phyloP scores from a whole-genome alignment of 2,797 vertebrate species.

The Xenentodon cancila region DNA sequence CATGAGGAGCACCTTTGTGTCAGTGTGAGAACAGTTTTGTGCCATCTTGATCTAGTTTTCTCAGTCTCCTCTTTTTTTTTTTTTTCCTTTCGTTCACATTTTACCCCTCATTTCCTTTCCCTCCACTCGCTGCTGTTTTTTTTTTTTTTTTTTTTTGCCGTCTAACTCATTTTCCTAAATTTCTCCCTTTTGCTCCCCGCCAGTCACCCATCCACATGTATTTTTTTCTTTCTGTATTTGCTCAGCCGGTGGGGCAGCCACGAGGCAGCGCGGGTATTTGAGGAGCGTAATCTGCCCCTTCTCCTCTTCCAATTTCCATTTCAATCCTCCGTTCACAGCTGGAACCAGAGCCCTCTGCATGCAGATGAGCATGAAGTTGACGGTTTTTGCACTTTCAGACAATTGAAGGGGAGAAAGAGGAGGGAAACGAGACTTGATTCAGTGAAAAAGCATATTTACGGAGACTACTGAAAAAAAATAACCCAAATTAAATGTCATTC shows the following conservation, averaged over 20 bases:
- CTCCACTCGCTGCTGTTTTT: slow-evolving; percentile 26
- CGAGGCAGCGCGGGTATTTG: slow-evolving; percentile 55
- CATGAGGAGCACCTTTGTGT: slow-evolving; percentile 24
- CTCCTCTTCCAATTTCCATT: slow-evolving; percentile 78
- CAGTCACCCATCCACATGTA: slow-evolving; percentile 15
- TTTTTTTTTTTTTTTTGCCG: neutral
- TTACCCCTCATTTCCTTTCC: slow-evolving; percentile 23
- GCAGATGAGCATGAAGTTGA: slow-evolving; percentile 69
- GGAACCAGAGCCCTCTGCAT: slow-evolving; percentile 73
- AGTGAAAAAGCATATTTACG: slow-evolving; percentile 30
- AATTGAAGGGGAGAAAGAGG: slow-evolving; percentile 5
- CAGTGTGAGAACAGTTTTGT: slow-evolving; percentile 24
- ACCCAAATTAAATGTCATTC: slow-evolving; percentile 23
- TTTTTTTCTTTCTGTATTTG: slow-evolving; percentile 21
- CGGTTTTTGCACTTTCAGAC: slow-evolving; percentile 22
- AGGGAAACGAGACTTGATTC: slow-evolving; percentile 26
- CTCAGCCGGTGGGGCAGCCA: slow-evolving; percentile 64
- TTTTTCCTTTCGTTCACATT: slow-evolving; percentile 1
- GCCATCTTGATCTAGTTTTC: slow-evolving; percentile 9
- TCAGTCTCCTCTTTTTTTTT: slow-evolving; percentile 1
- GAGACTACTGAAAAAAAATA: slow-evolving; percentile 18
- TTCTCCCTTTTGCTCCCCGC: slow-evolving; percentile 17
- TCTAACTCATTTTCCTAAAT: slow-evolving; percentile 28
- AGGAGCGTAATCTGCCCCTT: slow-evolving; percentile 70
- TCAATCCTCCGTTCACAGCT: slow-evolving; percentile 81